Base-by-base conservation (phyloP, 2,797 vertebrate species). In the Sebastes oblongus region DNA sequence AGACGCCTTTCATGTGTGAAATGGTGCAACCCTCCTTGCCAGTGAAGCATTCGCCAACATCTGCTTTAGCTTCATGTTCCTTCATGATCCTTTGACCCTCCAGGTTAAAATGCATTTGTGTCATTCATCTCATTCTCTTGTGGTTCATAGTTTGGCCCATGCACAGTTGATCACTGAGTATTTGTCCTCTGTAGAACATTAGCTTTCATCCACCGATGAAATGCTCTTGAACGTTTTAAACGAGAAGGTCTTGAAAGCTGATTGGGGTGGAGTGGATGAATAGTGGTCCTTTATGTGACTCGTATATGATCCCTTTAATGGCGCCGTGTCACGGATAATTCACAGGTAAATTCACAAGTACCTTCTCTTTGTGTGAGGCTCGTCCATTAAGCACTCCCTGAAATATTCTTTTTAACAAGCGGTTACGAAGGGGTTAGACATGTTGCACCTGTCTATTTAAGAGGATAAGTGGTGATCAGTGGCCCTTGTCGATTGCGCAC, bases 201-300 rank as follows among this genome's bases (percentile, higher is more conserved):
- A 66, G 68, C 78, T 85, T 82, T 88, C 77, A 79, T 72, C 76
- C 54, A 8, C 39, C 16, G 30, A 75, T 82, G 66, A 89, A 91
- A 81, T 14, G 13, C 86, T 90, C 80, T 86, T 73, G 72, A 91
- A 71, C 62, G 2, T 75, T 85, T 85, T 65, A 75, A 92, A 88
- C 86, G 67, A 90, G 90, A 86, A 84, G 81, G 82, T 76, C 81
- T 88, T 89, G 72, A 85, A 85, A 75, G 76, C 86, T 82, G 87
- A 90, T 85, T 83, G 80, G 64, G 62, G 36, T 92, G 72, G 83
- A 94, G 89, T 88, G 88, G 84, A 30, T 77, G 75, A 83, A 54
- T 56, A 78, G 78, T 71, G 87, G 78, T 55, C 81, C 71, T 91
- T 87, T 74, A 77, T 71, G 66, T 72, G 69, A 69, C 79, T 82